Base-by-base conservation (phyloP, 1,140 invertebrate genomes). In the Spodoptera frugiperda region DNA sequence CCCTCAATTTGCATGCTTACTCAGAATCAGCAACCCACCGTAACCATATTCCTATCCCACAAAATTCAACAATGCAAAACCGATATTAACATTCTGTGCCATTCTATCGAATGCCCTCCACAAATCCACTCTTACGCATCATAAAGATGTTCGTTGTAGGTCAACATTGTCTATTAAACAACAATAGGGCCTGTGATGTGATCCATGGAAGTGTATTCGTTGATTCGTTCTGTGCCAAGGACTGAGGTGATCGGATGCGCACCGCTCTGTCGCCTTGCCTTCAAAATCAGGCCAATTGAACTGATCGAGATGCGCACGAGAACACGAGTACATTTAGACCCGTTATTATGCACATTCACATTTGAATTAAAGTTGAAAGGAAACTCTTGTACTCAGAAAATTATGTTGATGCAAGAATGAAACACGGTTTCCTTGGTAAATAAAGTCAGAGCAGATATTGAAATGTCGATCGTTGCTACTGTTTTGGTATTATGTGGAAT, bases 181-280 rank as follows among this genome's bases (percentile, higher is more conserved):
- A 91, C 90, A 91, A 91, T 91, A 85, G 88, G 63, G 77, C 82
- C 55, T 86, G 84, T 87, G 84, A 89, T 88, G 85, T 89, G 89
- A 88, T 87, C 88, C 87, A 82, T 89, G 88, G 84, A 88, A 82
- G 84, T 79, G 73, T 81, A 53, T 70, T 83, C 67, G 76, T 86
- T 87, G 80, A 53, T 70, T 83, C 67, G 76, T 86, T 87, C 82
- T 72, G 82, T 89, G 90, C 89, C 90, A 92, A 91, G 90, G 90
- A 91, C 86, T 51, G 61, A 68, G 53, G 89, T 74, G 86, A 86
- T 86, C 83, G 83, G 86, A 87, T 87, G 84, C 79, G 80, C 75
- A 57, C 72, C 63, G 54, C 72, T 81, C 82, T 86, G 86, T 90
- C 87, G 82, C 87, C 85, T 91, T 89, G 86, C 79, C 55, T 73